These are phyloP conservation scores for Cathartes aura DNA, from an alignment of 2,113 vertebrate species.

Conservation along the genomic window DNA sequence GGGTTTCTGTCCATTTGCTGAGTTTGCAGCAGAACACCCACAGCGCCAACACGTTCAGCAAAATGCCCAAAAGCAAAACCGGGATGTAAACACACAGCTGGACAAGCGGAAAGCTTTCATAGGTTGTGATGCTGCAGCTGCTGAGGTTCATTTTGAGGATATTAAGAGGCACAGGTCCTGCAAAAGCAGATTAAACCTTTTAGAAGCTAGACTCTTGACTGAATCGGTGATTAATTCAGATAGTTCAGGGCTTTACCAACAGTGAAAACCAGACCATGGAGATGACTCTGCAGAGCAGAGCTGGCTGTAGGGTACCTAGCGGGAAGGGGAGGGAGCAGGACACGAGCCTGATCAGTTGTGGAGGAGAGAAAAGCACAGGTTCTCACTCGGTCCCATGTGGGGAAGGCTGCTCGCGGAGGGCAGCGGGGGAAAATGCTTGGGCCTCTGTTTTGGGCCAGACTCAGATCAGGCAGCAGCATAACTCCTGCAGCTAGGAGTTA, in stretches of 20 bases:
- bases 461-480: background rate
- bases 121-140: background rate
- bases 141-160: background rate
- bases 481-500: background rate
- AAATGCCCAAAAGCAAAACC: constrained; percentile 42
- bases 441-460: background rate
- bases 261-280: background rate
- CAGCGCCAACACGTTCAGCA: constrained; percentile 68
- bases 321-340: background rate
- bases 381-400: fast-evolving
- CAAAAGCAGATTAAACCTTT: constrained; percentile 8
- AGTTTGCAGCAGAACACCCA: constrained; percentile 74
- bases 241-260: background rate
- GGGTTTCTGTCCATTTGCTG: constrained; percentile 75
- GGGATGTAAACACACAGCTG: constrained; percentile 44
- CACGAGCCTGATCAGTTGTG: background rate
- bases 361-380: background rate
- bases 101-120: background rate
- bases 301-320: background rate
- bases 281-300: background rate
- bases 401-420: fast-evolving
- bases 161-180: background rate
- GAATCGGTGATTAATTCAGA: background rate
- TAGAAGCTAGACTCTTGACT: background rate
- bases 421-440: background rate